phyloP scores from a whole-genome alignment of 1,140 invertebrate species.

The Megalonaias nervosa region DNA sequence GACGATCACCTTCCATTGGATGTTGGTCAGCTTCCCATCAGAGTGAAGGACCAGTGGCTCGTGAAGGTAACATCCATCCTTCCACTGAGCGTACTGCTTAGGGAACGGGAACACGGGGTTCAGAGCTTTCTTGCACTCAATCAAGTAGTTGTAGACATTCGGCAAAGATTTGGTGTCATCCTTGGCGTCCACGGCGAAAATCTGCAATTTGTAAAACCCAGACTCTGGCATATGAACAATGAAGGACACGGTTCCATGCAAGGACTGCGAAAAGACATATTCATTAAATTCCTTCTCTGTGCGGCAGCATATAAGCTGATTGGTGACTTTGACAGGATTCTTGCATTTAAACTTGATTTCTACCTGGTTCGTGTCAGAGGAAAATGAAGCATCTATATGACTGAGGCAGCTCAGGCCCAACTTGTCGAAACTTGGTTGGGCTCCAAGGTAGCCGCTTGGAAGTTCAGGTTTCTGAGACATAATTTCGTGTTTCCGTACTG shows the following conservation, averaged over 20 bases:
- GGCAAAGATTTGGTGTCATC: constrained; percentile 67
- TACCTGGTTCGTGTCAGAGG: constrained; percentile 41
- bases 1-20: constrained; percentile 63
- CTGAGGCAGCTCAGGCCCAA: constrained; percentile 48
- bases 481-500: too few species aligned
- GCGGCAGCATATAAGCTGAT: constrained; percentile 52
- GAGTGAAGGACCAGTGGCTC: constrained; percentile 62
- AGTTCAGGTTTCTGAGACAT: constrained; percentile 52
- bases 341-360: constrained; percentile 56
- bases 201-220: constrained; percentile 69
- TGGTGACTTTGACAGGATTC: constrained; percentile 56
- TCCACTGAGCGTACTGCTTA: constrained; percentile 72
- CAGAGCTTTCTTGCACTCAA: constrained; percentile 49
- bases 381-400: constrained; percentile 55
- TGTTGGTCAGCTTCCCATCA: constrained; percentile 30
- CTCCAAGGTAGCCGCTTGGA: constrained; percentile 61
- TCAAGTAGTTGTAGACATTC: constrained; percentile 69
- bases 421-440: constrained; percentile 55
- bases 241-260: constrained; percentile 48
- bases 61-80: constrained; percentile 69
- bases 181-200: constrained; percentile 61
- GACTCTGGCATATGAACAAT: constrained; percentile 55
- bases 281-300: constrained; percentile 50
- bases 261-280: constrained; percentile 58
- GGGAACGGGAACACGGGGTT: constrained; percentile 64